Evolutionary conservation across 2,888 invertebrate genomes (phyloP).

Genomic region (Zeuzera pyrina): DNA sequence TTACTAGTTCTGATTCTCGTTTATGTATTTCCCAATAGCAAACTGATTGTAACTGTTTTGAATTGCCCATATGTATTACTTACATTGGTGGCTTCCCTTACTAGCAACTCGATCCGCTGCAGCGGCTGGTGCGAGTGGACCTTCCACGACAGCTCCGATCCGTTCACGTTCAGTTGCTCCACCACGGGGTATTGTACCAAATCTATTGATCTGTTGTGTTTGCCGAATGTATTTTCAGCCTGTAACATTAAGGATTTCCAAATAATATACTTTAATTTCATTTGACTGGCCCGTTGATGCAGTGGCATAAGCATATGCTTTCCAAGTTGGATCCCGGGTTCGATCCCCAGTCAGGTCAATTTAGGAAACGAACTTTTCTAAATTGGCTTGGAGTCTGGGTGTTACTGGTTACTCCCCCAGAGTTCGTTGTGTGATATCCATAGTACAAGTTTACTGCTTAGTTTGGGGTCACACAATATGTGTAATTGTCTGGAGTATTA

Average conservation of each 20-base stretch:
- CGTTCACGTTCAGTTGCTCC: conserved; percentile 32
- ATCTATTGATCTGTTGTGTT: conserved; percentile 47
- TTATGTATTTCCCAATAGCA: neutral
- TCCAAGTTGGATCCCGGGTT: conserved; percentile 49
- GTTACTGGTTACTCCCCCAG: too few relatives aligned
- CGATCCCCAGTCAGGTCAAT: too few relatives aligned
- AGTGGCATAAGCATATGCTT: conserved; percentile 31
- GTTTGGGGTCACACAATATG: too few relatives aligned
- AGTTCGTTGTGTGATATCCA: too few relatives aligned
- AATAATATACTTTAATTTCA: conserved; percentile 37
- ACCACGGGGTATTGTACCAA: conserved; percentile 49
- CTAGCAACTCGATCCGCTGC: conserved; percentile 34
- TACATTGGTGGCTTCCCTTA: conserved; percentile 27
- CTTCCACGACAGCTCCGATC: conserved; percentile 35
- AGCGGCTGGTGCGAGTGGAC: conserved; percentile 49
- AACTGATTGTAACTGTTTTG: neutral
- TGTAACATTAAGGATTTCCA: conserved; percentile 20
- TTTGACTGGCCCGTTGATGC: conserved; percentile 53
- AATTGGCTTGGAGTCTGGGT: too few relatives aligned
- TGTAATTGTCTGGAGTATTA: too few relatives aligned
- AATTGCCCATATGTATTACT: conserved; percentile 9
- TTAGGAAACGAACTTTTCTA: too few relatives aligned
- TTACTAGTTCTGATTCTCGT: neutral
- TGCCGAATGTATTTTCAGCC: conserved; percentile 46
- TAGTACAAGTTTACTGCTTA: too few relatives aligned